Conservation (phyloP, 1,140 invertebrate species). For the Aradophagus sp. region DNA sequence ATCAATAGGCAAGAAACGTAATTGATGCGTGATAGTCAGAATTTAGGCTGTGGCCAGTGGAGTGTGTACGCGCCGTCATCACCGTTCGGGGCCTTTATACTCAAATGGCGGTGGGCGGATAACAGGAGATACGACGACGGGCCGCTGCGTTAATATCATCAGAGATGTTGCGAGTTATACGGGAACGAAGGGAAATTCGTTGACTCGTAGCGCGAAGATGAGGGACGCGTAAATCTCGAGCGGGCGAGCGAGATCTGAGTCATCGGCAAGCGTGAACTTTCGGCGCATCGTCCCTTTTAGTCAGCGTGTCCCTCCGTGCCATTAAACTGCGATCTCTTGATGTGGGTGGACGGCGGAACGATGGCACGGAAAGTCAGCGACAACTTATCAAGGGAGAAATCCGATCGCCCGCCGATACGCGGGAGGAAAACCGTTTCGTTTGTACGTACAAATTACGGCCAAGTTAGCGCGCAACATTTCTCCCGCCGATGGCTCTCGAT, state of each 20-base stretch:
- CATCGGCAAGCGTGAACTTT: constrained; percentile 50
- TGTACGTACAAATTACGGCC: background rate
- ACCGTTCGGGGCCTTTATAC: constrained; percentile 16
- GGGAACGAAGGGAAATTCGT: constrained; percentile 54
- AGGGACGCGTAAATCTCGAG: constrained; percentile 55
- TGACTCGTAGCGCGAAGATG: constrained; percentile 39
- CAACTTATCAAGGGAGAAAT: constrained; percentile 46
- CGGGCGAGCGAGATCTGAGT: constrained; percentile 44
- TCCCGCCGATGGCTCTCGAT: constrained; percentile 11
- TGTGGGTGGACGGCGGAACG: constrained; percentile 45
- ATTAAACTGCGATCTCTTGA: constrained; percentile 54
- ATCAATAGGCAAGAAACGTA: constrained; percentile 56
- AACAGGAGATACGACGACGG: constrained; percentile 26
- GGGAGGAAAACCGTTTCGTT: constrained; percentile 43
- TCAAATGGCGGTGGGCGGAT: constrained; percentile 24
- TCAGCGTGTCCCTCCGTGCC: constrained; percentile 43
- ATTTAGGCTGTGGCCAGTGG: constrained; percentile 43
- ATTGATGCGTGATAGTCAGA: constrained; percentile 57
- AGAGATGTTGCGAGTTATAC: constrained; percentile 37
- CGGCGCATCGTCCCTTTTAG: constrained; percentile 47
- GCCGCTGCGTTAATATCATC: constrained; percentile 20
- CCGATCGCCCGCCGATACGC: constrained; percentile 38
- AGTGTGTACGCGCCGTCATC: constrained; percentile 32
- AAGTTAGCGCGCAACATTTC: constrained; percentile 23
- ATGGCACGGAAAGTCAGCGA: constrained; percentile 36